Evolutionary conservation across 2,888 invertebrate species (phyloP).

Genomic region (Aquatica leii): DNA sequence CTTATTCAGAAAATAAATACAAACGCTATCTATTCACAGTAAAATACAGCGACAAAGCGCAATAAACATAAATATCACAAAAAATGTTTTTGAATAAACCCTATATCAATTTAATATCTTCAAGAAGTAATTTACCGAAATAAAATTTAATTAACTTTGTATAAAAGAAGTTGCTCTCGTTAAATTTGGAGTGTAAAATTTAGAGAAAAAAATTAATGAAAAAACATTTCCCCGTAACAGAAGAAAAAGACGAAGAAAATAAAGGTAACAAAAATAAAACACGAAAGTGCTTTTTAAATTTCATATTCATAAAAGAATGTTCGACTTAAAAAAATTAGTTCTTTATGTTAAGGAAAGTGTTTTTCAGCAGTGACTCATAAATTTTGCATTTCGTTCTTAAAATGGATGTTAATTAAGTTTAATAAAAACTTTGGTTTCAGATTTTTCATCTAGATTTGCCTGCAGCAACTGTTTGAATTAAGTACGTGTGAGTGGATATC

Average conservation of each 20-base stretch:
- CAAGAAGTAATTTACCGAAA: background rate
- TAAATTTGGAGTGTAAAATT: conserved; percentile 2
- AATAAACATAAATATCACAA: too few species aligned
- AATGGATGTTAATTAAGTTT: conserved; percentile 50
- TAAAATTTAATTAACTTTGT: conserved; percentile 6
- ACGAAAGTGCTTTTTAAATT: conserved; percentile 11
- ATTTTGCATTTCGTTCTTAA: conserved; percentile 45
- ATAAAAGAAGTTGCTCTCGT: conserved; percentile 1
- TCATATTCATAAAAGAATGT: conserved; percentile 10
- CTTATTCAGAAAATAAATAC: too few species aligned
- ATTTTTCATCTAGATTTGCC: conserved; percentile 50
- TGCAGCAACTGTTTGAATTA: conserved; percentile 45
- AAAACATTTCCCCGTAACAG: background rate
- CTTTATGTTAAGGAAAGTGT: conserved; percentile 8
- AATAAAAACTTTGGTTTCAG: conserved; percentile 48
- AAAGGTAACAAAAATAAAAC: conserved; percentile 9
- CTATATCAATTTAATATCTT: conserved; percentile 3
- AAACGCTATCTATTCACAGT: too few species aligned
- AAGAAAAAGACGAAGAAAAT: background rate
- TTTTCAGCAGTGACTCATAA: conserved; percentile 39
- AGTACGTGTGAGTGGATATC: conserved; percentile 45
- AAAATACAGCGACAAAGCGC: too few species aligned
- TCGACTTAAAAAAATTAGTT: conserved; percentile 13
- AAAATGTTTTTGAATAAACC: too few species aligned
- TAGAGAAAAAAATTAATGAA: background rate